phyloP scores from a whole-genome alignment of 2,888 invertebrate genomes.

The Octonoba sinensis region DNA sequence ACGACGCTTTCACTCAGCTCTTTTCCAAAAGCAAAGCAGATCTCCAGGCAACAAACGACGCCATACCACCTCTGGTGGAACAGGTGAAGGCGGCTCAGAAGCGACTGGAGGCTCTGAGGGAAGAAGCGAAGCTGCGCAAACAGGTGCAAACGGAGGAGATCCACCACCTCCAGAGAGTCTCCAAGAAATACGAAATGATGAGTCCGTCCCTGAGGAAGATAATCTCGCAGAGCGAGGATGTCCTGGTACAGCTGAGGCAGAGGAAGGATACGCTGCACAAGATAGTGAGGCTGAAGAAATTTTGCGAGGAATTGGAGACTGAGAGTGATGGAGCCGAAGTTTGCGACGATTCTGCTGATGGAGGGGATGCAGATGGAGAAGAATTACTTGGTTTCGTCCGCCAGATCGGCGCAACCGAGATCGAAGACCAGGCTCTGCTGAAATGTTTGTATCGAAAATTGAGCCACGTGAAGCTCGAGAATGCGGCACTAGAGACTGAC shows the following conservation, averaged over 20 bases:
- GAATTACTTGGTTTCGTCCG: constrained; percentile 1
- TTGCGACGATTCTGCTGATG: neutral
- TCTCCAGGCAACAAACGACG: constrained; percentile 5
- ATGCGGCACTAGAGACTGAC: constrained; percentile 25
- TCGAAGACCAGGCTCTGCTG: constrained; percentile 35
- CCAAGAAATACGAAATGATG: constrained; percentile 25
- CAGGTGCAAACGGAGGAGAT: constrained; percentile 26
- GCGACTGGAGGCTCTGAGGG: constrained; percentile 20
- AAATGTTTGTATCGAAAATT: constrained; percentile 23
- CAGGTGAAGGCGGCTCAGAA: constrained; percentile 18
- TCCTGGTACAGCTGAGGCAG: constrained; percentile 32
- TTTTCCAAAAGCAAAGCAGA: constrained; percentile 29
- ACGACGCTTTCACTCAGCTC: constrained; percentile 22
- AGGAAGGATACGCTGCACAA: constrained; percentile 29
- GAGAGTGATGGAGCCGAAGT: constrained; percentile 14
- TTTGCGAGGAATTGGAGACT: constrained; percentile 31
- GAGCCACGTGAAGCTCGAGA: constrained; percentile 30
- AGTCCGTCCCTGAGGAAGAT: constrained; percentile 36
- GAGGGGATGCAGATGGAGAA: neutral
- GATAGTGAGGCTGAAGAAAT: constrained; percentile 38
- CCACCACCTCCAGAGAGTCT: constrained; percentile 10
- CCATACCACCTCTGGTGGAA: constrained; percentile 30
- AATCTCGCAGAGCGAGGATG: constrained; percentile 45
- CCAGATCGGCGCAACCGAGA: constrained; percentile 17
- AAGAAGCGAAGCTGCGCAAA: constrained; percentile 18